These are phyloP conservation scores for Mobula birostris DNA, from an alignment of 2,113 vertebrate genomes.

Conservation along the genomic window DNA sequence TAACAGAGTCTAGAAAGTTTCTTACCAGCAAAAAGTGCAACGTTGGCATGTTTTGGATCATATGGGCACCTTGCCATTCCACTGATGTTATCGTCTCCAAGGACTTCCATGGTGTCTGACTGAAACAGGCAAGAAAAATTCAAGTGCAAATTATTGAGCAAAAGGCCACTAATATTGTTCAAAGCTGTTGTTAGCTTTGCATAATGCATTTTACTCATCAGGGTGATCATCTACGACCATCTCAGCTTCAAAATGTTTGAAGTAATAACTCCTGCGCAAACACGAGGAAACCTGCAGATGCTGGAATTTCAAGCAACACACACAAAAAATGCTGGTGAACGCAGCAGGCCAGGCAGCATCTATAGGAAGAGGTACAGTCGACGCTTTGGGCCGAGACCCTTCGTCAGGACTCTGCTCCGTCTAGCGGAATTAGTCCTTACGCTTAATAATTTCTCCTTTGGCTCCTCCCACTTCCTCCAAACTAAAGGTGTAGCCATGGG, in stretches of 20 bases:
- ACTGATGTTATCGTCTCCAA: conserved; percentile 84
- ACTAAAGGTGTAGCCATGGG: too few species aligned
- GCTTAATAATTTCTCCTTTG: too few species aligned
- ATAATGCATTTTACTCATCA: background rate
- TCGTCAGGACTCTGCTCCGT: too few species aligned
- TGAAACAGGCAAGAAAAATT: conserved; percentile 51
- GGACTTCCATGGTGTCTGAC: conserved; percentile 82
- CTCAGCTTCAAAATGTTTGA: background rate
- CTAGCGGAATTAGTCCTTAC: too few species aligned
- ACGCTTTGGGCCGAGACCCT: too few species aligned
- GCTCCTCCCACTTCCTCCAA: too few species aligned
- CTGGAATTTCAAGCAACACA: too few species aligned
- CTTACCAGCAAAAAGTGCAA: conserved; percentile 91
- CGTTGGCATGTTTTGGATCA: conserved; percentile 92
- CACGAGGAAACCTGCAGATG: too few species aligned
- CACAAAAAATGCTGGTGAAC: too few species aligned
- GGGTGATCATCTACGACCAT: background rate
- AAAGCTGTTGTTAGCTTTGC: background rate
- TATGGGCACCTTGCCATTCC: conserved; percentile 98
- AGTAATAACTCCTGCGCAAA: background rate
- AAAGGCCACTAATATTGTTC: background rate
- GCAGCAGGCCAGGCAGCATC: too few species aligned
- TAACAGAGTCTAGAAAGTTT: background rate
- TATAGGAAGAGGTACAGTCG: too few species aligned
- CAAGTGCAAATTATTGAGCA: background rate